Evolutionary conservation across 2,888 invertebrate genomes (phyloP), one percentile per base, ranked within the genome.

Genomic region (Aelia acuminata): DNA sequence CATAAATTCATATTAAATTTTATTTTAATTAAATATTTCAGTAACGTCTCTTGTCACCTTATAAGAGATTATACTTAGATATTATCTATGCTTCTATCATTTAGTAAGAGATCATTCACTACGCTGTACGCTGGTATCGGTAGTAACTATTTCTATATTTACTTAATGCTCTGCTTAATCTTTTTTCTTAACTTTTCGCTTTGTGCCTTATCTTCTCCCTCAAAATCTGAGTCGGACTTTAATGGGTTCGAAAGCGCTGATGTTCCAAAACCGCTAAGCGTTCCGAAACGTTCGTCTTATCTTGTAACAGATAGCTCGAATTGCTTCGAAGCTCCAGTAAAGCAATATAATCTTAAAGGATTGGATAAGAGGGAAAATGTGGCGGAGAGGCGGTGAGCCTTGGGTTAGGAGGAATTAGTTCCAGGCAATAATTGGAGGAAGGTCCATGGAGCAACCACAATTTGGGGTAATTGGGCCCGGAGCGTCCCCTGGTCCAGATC

Each of bases 381-480:
- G 22, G 11, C 80, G 43, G n/a, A 1, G 39, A 31, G 35, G 35
- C 80, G n/a, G 22, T 43, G 22, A 80, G n/a, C 80, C 80, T 80
- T 80, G 39, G 43, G 43, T n/a, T n/a, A 80, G 80, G 39, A 47
- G n/a, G 80, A 43, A 80, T 80, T 47, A n/a, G 80, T 80, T 80
- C 80, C 80, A 80, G 80, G n/a, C 43, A 80, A 80, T 80, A 43
- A 80, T 80, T 43, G n/a, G 31, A 13, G 26, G 57, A 70, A 35
- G 63, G 31, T 35, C 63, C n/a, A n/a, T n/a, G n/a, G 18, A 31
- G 15, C 13, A 35, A 35, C 63, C 63, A 70, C 20, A 31, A 70
- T 70, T 70, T 26, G 63, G 5, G 31, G 35, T 70, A 70, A 70
- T 70, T 70, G 63, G 31, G 3, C 10, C 1, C 8, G 63, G 11